Evolutionary conservation across 2,113 vertebrate genomes (phyloP).

Genomic region (Apodemus speciosus): DNA sequence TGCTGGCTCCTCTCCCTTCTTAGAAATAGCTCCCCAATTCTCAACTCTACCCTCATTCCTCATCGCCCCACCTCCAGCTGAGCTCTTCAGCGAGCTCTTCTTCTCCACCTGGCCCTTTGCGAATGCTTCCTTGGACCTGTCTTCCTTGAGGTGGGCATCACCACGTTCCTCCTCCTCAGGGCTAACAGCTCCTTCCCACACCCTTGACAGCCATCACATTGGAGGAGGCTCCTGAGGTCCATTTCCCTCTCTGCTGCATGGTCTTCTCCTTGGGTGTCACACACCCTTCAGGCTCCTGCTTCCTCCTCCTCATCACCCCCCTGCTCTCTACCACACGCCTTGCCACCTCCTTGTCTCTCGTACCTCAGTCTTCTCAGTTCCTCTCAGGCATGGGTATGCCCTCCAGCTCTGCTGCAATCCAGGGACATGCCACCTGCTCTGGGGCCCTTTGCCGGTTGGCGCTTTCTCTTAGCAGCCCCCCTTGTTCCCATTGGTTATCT

Average conservation of each 20-base stretch:
- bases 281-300: background rate
- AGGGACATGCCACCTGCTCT: background rate
- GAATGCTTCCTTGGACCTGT: background rate
- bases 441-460: background rate
- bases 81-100: background rate
- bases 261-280: background rate
- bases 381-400: background rate
- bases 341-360: background rate
- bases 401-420: background rate
- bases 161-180: too few relatives aligned
- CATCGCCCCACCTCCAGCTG: background rate
- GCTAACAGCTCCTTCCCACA: background rate
- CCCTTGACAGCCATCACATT: background rate
- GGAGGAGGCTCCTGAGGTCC: fast-evolving
- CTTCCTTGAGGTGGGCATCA: background rate
- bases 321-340: background rate
- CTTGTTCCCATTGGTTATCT: fast-evolving
- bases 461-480: background rate
- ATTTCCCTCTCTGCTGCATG: fast-evolving
- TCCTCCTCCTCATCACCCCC: background rate
- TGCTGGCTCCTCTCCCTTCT: background rate
- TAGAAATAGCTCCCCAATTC: background rate
- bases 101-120: background rate
- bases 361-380: background rate
- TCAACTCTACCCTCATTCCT: background rate